These are phyloP conservation scores for Nesogale talazaci DNA, from an alignment of 2,113 vertebrate species.

Conservation along the genomic window DNA sequence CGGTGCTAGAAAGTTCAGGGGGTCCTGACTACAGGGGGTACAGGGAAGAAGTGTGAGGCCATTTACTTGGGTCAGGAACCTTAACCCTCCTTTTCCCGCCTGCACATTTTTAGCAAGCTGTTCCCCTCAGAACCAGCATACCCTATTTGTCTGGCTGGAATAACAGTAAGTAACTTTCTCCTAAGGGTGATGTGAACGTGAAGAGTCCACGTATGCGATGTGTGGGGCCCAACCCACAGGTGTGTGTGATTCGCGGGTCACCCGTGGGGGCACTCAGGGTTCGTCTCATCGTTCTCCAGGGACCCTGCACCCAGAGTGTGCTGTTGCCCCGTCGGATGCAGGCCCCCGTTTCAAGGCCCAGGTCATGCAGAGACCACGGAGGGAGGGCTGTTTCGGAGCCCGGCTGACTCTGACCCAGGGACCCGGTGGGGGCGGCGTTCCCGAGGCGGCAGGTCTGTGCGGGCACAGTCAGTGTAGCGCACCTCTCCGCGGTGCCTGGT, in stretches of 20 bases:
- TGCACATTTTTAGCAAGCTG: background rate
- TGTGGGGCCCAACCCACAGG: too few species aligned
- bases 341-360: too few species aligned
- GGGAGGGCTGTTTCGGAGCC: background rate
- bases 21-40: background rate
- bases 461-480: too few species aligned
- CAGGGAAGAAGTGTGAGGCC: background rate
- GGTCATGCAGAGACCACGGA: too few species aligned
- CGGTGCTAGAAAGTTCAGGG: background rate
- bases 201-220: too few species aligned
- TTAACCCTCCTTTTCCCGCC: background rate
- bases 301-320: background rate
- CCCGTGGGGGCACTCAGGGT: too few species aligned
- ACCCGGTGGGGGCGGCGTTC: too few species aligned
- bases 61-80: background rate
- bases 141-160: background rate
- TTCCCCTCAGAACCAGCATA: background rate
- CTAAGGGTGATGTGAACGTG: background rate
- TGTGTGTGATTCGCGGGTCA: fast-evolving
- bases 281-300: background rate
- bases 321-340: background rate
- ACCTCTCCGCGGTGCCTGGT: too few species aligned
- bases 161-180: too few species aligned
- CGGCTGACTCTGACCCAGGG: too few species aligned
- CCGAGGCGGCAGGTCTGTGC: too few species aligned